These are phyloP conservation scores for Mallotus villosus DNA, from an alignment of 2,797 vertebrate species.

Conservation along the genomic window DNA sequence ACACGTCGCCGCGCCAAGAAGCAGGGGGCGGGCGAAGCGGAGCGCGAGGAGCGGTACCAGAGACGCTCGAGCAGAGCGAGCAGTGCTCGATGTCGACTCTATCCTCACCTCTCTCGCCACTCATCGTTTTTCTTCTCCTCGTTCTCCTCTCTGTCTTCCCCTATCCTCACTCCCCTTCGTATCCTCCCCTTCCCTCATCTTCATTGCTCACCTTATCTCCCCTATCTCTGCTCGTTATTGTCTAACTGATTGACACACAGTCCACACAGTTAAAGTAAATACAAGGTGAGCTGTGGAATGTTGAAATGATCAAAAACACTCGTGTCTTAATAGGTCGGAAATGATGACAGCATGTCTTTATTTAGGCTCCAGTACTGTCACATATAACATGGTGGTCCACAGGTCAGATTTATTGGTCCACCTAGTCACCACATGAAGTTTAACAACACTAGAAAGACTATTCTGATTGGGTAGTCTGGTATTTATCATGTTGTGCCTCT, in stretches of 20 bases:
- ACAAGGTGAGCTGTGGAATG: background rate
- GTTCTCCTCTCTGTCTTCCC: constrained; percentile 51
- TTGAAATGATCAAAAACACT: no score
- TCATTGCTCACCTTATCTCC: constrained; percentile 90
- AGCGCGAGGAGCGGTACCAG: no score
- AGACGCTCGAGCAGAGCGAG: no score
- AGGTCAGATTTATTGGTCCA: no score
- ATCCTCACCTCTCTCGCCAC: background rate
- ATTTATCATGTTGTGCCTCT: background rate
- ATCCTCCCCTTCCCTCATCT: constrained; percentile 69
- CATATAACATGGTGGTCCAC: no score
- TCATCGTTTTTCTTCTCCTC: constrained; percentile 18
- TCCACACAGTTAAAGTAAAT: constrained; percentile 7
- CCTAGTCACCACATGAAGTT: background rate
- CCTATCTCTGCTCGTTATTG: constrained; percentile 87
- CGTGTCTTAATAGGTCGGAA: no score
- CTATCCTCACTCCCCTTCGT: constrained; percentile 68
- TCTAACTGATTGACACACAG: constrained; percentile 56
- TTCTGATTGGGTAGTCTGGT: background rate
- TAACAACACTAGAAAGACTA: background rate
- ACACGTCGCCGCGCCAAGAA: no score
- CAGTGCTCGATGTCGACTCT: no score
- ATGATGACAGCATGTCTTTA: no score
- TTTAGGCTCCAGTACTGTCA: no score
- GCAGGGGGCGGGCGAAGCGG: no score